A percentile compares a stretch with the other conserved stretches of the same genome.
Evolutionary conservation across 1,140 invertebrate genomes (phyloP).

Genomic region (Watersipora subatra): DNA sequence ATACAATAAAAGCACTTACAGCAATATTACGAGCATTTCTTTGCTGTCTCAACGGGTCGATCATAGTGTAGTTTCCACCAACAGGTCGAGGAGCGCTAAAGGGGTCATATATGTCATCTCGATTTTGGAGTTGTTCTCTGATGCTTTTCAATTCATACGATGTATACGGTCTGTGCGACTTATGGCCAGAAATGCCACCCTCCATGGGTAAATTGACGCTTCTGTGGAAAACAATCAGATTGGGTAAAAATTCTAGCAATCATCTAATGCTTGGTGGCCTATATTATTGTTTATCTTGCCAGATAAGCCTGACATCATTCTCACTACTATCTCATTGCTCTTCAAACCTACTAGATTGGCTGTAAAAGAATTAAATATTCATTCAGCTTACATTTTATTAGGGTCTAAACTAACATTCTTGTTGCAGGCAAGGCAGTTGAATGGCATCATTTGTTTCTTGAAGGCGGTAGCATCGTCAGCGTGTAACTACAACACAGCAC

Average conservation of each 20-base stretch:
- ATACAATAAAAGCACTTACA: too few species aligned
- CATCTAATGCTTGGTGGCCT: too few species aligned
- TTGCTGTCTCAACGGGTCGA: background rate
- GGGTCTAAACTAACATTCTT: background rate
- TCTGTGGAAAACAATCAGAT: too few species aligned
- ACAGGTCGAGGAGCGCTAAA: background rate
- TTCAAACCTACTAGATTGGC: too few species aligned
- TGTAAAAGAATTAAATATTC: background rate
- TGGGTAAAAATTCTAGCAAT: too few species aligned
- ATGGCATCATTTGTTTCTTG: background rate
- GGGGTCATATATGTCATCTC: background rate
- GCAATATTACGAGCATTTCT: background rate
- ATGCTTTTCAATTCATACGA: background rate
- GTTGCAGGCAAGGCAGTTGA: conserved; percentile 3
- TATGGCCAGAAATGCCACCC: background rate
- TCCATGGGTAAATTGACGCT: background rate
- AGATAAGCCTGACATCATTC: too few species aligned
- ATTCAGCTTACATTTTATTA: background rate
- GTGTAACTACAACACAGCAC: background rate
- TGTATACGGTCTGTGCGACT: background rate
- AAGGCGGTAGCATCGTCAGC: background rate
- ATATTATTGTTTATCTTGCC: too few species aligned
- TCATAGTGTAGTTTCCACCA: conserved; percentile 2
- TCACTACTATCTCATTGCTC: too few species aligned
- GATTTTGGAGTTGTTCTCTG: background rate